phyloP scores from a whole-genome alignment of 2,797 vertebrate species.

The Xyrichtys novacula region DNA sequence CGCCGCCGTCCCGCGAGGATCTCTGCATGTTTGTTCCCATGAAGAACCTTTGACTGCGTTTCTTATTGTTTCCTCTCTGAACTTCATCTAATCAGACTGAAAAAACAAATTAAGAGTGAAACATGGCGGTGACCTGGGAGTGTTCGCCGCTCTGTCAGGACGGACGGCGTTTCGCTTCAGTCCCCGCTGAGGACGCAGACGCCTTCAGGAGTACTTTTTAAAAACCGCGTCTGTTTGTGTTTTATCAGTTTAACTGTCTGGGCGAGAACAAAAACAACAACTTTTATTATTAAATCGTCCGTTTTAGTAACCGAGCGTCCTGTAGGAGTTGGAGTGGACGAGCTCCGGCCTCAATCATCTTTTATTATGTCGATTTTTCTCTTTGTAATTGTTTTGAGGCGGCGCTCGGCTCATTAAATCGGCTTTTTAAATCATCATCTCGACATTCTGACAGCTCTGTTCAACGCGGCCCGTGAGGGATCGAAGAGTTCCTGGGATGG shows the following conservation, averaged over 20 bases:
- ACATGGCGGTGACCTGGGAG: conserved; percentile 1
- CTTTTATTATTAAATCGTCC: neutral
- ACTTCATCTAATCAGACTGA: conserved; percentile 54
- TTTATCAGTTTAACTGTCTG: neutral
- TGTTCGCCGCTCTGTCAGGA: conserved; percentile 1
- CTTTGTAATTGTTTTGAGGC: too few relatives aligned
- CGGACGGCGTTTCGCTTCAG: conserved; percentile 7
- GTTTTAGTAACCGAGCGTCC: too few relatives aligned
- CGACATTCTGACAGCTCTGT: too few relatives aligned
- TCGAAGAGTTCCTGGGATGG: too few relatives aligned
- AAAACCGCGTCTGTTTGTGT: conserved; percentile 6
- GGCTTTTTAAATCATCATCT: too few relatives aligned
- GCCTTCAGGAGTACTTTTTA: conserved; percentile 17
- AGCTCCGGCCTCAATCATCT: too few relatives aligned
- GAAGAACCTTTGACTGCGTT: conserved; percentile 38
- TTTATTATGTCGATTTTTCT: too few relatives aligned
- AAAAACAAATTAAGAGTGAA: conserved; percentile 53
- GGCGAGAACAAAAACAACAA: neutral
- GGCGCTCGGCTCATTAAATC: too few relatives aligned
- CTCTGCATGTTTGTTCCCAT: neutral
- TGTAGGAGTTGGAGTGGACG: too few relatives aligned
- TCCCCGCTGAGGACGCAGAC: conserved; percentile 19
- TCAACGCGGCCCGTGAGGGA: too few relatives aligned
- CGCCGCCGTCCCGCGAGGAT: conserved; percentile 50
- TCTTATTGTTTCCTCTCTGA: conserved; percentile 34